A percentile compares a stretch with the other conserved stretches of the same genome.
phyloP scores from a whole-genome alignment of 1,140 invertebrate genomes.

The Melanaphis sacchari region DNA sequence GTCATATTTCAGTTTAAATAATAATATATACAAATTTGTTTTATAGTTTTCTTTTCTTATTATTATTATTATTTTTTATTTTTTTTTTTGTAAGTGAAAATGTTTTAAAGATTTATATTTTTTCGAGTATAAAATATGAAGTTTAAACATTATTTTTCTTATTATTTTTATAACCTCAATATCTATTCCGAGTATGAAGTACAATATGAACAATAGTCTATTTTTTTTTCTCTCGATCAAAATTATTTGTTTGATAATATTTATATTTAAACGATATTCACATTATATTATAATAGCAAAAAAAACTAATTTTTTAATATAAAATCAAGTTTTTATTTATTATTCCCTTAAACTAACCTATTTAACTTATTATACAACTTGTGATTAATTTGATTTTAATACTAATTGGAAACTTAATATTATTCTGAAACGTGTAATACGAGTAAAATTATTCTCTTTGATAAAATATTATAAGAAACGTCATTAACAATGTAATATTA shows the following conservation, averaged over 20 bases:
- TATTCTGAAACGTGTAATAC: not conserved
- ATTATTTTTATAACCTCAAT: not conserved
- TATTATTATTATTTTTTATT: too few relatives aligned
- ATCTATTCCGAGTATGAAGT: not conserved
- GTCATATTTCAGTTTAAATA: not conserved
- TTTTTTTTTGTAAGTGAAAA: not conserved
- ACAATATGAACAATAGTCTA: not conserved
- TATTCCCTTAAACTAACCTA: not conserved
- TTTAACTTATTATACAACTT: not conserved
- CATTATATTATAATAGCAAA: not conserved
- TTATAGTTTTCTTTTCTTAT: not conserved
- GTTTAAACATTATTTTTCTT: not conserved
- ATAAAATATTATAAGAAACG: not conserved
- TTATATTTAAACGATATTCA: not conserved
- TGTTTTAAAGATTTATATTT: not conserved
- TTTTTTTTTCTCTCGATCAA: not conserved
- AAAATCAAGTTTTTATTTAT: not conserved
- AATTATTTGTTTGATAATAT: not conserved
- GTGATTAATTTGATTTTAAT: not conserved
- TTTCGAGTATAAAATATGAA: not conserved
- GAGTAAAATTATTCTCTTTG: not conserved
- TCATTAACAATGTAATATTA: not conserved
- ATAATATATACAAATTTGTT: not conserved
- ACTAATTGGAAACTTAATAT: slow-evolving; percentile 7
- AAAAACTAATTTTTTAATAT: not conserved